Evolutionary conservation across 2,888 invertebrate genomes (phyloP).

Genomic region (Leptinotarsa tumamoca): DNA sequence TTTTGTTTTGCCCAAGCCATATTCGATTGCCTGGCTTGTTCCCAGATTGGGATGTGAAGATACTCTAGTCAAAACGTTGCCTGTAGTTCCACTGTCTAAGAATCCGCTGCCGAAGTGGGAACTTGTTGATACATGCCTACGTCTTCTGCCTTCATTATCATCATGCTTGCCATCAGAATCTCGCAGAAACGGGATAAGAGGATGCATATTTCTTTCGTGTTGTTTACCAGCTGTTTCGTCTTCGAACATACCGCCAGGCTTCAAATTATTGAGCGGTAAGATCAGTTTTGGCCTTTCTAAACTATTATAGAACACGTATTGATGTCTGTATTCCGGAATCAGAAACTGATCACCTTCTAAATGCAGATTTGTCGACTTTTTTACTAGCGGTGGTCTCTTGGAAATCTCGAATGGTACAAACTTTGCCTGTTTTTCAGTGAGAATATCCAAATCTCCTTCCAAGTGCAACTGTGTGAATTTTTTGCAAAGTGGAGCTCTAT

Average conservation of each 20-base stretch:
- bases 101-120: constrained; percentile 30
- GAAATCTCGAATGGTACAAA: constrained; percentile 66
- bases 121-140: constrained; percentile 29
- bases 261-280: constrained; percentile 59
- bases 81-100: constrained; percentile 45
- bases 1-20: neutral
- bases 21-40: constrained; percentile 22
- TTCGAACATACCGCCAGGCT: constrained; percentile 66
- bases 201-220: constrained; percentile 59
- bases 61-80: constrained; percentile 27
- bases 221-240: constrained; percentile 65
- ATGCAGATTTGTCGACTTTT: constrained; percentile 66
- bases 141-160: constrained; percentile 36
- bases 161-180: constrained; percentile 43
- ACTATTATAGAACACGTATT: constrained; percentile 58
- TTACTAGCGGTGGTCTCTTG: constrained; percentile 64
- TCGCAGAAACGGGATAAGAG: constrained; percentile 61
- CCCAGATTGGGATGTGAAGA: constrained; percentile 40
- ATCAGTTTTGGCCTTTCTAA: constrained; percentile 54
- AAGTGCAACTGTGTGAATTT: constrained; percentile 67
- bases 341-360: constrained; percentile 66
- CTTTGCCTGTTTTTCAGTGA: constrained; percentile 65
- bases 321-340: constrained; percentile 65
- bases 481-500: constrained; percentile 65
- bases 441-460: constrained; percentile 65